phyloP scores from a whole-genome alignment of 2,888 invertebrate species.

The Danaus chrysippus region DNA sequence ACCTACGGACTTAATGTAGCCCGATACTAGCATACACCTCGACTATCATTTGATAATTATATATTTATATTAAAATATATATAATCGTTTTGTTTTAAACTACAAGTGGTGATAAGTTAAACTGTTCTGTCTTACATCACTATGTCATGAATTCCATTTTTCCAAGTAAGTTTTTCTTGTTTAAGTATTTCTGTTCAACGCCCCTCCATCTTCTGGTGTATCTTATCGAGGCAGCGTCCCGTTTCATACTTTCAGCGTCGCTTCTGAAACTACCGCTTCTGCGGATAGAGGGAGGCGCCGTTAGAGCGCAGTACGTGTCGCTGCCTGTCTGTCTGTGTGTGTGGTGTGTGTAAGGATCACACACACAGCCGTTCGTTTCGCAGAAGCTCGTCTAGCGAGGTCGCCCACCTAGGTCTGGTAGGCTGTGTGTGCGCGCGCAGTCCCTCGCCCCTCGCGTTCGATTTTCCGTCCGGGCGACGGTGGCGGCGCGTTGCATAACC shows the following conservation, averaged over 20 bases:
- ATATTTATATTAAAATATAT: too few relatives aligned
- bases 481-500: constrained; percentile 77
- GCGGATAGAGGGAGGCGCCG: constrained; percentile 36
- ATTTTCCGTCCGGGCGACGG: constrained; percentile 67
- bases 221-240: constrained; percentile 31
- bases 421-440: constrained; percentile 57
- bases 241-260: constrained; percentile 36
- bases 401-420: constrained; percentile 39
- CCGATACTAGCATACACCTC: not conserved
- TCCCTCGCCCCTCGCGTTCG: constrained; percentile 63
- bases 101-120: too few relatives aligned
- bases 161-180: too few relatives aligned
- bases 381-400: constrained; percentile 39
- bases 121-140: too few relatives aligned
- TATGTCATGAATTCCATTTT: too few relatives aligned
- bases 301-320: constrained; percentile 24
- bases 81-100: too few relatives aligned
- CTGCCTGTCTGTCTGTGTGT: constrained; percentile 30
- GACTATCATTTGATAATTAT: too few relatives aligned
- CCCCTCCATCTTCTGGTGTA: too few relatives aligned
- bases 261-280: constrained; percentile 34
- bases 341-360: constrained; percentile 32
- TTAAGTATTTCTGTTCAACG: too few relatives aligned
- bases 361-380: constrained; percentile 34
- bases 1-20: not conserved